Percentiles rank a stretch among this genome's conserved stretches.
Conservation (phyloP, 2,113 vertebrate genomes). For the Elachura formosa region DNA sequence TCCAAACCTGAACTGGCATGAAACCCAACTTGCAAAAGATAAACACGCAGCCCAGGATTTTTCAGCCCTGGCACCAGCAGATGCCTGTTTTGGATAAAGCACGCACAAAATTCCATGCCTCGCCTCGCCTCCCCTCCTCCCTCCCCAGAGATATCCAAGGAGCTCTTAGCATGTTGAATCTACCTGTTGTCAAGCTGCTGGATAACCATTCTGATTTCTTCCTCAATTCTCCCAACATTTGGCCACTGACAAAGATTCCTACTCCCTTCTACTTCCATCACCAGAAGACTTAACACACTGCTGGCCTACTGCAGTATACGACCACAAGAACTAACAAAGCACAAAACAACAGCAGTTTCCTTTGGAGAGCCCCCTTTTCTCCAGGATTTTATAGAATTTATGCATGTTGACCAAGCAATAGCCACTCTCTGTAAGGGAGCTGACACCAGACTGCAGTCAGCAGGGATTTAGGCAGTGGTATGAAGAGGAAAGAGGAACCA, state of each 20-base stretch:
- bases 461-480: neutral
- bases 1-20: neutral
- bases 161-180: neutral
- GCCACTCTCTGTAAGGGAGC: neutral
- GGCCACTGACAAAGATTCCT: neutral
- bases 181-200: neutral
- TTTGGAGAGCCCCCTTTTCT: neutral
- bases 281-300: neutral
- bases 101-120: rapidly evolving
- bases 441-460: neutral
- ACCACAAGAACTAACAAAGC: neutral
- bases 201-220: neutral
- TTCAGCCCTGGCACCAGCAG: neutral
- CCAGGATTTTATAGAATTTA: neutral
- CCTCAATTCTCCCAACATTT: neutral
- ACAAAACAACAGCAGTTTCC: neutral
- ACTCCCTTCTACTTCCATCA: neutral
- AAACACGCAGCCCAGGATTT: neutral
- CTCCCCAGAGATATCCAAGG: neutral
- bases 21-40: neutral
- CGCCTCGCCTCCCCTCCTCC: neutral
- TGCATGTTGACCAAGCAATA: neutral
- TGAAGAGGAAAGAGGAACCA: neutral
- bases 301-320: neutral
- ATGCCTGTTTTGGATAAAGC: neutral